These are phyloP conservation scores for Hephaestus fuliginosus DNA, from an alignment of 2,797 vertebrate species.

Conservation along the genomic window DNA sequence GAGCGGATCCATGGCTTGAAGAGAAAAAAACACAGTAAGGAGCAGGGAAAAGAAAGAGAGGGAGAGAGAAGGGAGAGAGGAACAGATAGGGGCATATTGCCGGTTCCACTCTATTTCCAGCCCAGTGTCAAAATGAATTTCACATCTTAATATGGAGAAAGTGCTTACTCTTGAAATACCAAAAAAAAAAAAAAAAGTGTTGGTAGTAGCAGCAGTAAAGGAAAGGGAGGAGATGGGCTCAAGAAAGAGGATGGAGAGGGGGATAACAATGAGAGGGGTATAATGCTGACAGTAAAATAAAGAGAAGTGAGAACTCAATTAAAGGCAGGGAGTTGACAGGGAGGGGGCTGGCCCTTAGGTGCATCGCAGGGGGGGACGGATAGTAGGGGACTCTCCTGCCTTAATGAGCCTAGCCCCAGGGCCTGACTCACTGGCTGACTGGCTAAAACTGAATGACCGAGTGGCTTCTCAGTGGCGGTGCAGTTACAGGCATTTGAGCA, in stretches of 20 bases:
- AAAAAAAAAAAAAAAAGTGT: slow-evolving; percentile 59
- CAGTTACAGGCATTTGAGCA: slow-evolving; percentile 26
- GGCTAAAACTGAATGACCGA: slow-evolving; percentile 70
- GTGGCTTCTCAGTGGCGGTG: slow-evolving; percentile 31
- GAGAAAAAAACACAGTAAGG: slow-evolving; percentile 31
- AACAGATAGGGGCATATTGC: slow-evolving; percentile 76
- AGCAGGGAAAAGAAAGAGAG: slow-evolving; percentile 5
- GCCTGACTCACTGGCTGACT: slow-evolving; percentile 72
- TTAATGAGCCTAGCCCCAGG: slow-evolving; percentile 85
- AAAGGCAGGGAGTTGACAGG: slow-evolving; percentile 91
- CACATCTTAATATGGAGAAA: slow-evolving; percentile 93
- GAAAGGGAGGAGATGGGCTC: slow-evolving; percentile 67
- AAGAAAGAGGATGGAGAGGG: slow-evolving; percentile 64
- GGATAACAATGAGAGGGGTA: slow-evolving; percentile 81
- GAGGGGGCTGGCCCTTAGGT: slow-evolving; percentile 88
- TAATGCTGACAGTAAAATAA: slow-evolving; percentile 91
- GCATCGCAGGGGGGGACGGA: slow-evolving; percentile 86
- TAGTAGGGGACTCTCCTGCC: slow-evolving; percentile 87
- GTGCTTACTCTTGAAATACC: slow-evolving; percentile 90
- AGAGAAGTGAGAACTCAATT: slow-evolving; percentile 89
- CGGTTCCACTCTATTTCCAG: slow-evolving; percentile 84
- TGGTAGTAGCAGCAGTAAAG: slow-evolving; percentile 65
- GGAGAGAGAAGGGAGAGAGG: slow-evolving; percentile 43
- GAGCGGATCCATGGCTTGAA: slow-evolving; percentile 58
- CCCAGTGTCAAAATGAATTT: slow-evolving; percentile 88